Evolutionary conservation across 2,888 invertebrate species (phyloP), one percentile per base, ranked within the genome.

Genomic region (Gymnosoma rotundatum): DNA sequence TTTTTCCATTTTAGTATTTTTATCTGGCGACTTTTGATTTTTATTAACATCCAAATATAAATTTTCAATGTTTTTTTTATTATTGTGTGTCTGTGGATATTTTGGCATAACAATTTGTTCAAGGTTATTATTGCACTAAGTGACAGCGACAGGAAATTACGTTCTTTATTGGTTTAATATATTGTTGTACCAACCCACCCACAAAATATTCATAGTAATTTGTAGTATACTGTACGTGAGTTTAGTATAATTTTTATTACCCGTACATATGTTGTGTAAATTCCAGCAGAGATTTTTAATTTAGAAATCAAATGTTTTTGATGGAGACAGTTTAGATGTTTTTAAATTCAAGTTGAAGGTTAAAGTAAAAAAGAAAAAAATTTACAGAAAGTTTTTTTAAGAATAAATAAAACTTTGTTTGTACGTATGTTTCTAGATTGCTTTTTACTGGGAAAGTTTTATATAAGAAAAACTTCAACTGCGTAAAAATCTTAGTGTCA

Each of bases 101-200:
- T 32, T 48, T 12, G 6, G 20, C n/a, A 54, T 20, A 5, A 70
- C 7, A 72, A 12, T 9, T 21, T 45, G 7, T 58, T 67, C 38
- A 60, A 78, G 32, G 76, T 45, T 52, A 21, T 60, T 20, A 25
- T 50, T 42, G 20, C 42, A 20, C 7, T 52, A 20, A 42, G n/a
- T 38, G 50, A 18, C n/a, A 45, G 18, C 42, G 36, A 42, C 52
- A 78, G 60, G 67, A 69, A 61, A 60, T 20, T 64, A 8, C 25
- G 21, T 58, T 16, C 14, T 58, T 32, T 58, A 45, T 18, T 38
- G 10, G 42, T 12, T 66, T 20, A 45, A 25, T 21, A 21, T 45
- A 38, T 18, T 54, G 42, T 63, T 42, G 18, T 25, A 21, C 6
- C 25, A 4, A 2, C 25, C 25, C 25, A 45, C 25, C 20, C 42